A percentile compares a stretch with the other conserved stretches of the same genome.
Conservation (phyloP, 2,888 invertebrate species). For the Heliconius hortense region DNA sequence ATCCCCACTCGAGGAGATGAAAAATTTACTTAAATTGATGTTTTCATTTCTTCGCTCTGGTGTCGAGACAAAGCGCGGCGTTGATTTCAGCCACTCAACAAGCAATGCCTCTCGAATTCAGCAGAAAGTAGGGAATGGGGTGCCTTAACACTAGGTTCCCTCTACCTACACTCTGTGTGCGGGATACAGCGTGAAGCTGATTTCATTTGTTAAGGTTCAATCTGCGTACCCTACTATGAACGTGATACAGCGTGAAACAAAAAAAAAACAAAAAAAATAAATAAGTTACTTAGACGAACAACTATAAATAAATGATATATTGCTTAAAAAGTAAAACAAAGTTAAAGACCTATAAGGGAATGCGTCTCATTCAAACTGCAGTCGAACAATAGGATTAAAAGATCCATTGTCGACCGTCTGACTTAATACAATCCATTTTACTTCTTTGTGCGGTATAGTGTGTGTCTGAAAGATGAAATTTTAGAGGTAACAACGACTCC, state of each 20-base stretch:
- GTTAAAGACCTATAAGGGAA: constrained; percentile 42
- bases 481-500: constrained; percentile 38
- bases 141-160: too few species aligned
- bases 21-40: too few species aligned
- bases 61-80: too few species aligned
- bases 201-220: neutral
- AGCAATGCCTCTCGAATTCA: too few species aligned
- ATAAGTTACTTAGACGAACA: neutral
- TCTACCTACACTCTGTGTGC: too few species aligned
- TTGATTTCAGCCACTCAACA: too few species aligned
- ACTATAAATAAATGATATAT: constrained; percentile 9
- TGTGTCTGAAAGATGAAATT: constrained; percentile 38
- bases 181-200: too few species aligned
- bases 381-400: constrained; percentile 59
- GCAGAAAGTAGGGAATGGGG: too few species aligned
- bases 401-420: constrained; percentile 61
- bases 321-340: constrained; percentile 39
- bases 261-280: neutral
- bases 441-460: constrained; percentile 39
- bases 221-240: neutral
- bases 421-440: constrained; percentile 61
- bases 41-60: too few species aligned
- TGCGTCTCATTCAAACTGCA: constrained; percentile 42
- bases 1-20: too few species aligned
- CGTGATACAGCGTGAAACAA: neutral